These are phyloP conservation scores for Zaprionus ornatus DNA, from an alignment of 1,140 invertebrate genomes.

Conservation along the genomic window DNA sequence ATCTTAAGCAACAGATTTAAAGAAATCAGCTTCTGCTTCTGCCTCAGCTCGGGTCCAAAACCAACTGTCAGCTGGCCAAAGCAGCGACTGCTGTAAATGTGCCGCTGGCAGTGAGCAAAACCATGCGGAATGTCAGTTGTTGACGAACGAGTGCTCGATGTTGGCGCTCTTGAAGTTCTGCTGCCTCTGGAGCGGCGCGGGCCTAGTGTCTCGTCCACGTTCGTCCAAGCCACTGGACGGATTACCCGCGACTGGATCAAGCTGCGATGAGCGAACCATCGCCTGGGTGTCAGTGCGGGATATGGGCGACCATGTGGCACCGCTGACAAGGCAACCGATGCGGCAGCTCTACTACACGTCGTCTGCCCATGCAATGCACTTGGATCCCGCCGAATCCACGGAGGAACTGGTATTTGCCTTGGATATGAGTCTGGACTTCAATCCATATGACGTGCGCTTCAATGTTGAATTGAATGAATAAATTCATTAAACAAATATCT, in stretches of 20 bases:
- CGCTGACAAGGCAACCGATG: not conserved
- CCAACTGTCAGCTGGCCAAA: slow-evolving; percentile 30
- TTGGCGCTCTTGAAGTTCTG: slow-evolving; percentile 13
- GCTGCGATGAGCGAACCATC: not conserved
- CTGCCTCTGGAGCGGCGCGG: slow-evolving; percentile 30
- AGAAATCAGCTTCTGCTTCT: not conserved
- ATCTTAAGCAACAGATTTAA: too few species aligned
- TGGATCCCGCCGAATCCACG: slow-evolving; percentile 1
- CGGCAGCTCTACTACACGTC: not conserved
- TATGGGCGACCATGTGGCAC: not conserved
- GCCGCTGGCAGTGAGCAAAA: too few species aligned
- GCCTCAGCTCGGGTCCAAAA: not conserved
- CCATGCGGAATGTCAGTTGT: not conserved
- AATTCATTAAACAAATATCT: not conserved
- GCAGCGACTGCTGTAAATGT: too few species aligned
- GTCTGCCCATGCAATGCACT: not conserved
- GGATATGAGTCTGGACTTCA: slow-evolving; percentile 54
- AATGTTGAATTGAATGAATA: slow-evolving; percentile 2
- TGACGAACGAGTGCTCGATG: slow-evolving; percentile 8
- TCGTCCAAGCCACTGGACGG: slow-evolving; percentile 1
- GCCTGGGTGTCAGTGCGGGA: not conserved
- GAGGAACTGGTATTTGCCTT: slow-evolving; percentile 28
- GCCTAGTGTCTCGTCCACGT: slow-evolving; percentile 12
- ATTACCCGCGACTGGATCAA: not conserved
- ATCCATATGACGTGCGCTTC: slow-evolving; percentile 62